Conservation (phyloP, 2,797 vertebrate species). For the Schizopygopsis malacanthus region DNA sequence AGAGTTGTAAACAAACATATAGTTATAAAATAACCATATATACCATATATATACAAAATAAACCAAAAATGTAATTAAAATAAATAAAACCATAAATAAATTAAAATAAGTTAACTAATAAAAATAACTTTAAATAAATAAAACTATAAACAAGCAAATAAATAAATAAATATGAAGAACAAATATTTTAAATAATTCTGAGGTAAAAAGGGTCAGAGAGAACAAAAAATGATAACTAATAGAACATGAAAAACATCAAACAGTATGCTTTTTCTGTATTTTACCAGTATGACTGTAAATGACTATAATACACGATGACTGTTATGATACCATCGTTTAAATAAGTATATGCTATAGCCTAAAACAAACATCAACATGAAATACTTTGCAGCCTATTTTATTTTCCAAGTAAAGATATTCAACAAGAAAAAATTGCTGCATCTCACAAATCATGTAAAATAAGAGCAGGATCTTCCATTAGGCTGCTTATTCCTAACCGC, state of each 20-base stretch:
- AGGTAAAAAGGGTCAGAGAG: neutral
- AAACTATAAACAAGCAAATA: neutral
- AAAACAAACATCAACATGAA: neutral
- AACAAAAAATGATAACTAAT: neutral
- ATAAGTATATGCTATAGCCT: neutral
- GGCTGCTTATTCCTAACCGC: neutral
- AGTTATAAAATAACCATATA: no score
- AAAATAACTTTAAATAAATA: neutral
- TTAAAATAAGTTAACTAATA: neutral
- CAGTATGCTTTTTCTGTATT: neutral
- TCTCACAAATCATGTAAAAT: neutral
- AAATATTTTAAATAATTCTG: neutral
- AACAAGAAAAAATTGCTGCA: neutral
- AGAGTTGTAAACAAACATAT: neutral
- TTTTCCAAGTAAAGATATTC: neutral
- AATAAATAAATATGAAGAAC: neutral
- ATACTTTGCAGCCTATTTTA: neutral
- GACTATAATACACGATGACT: neutral
- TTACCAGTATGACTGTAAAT: neutral
- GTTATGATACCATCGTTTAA: neutral
- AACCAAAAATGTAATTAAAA: neutral
- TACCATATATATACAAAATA: neutral
- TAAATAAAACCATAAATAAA: neutral
- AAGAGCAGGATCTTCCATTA: neutral
- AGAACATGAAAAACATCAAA: neutral